Evolutionary conservation across 2,113 vertebrate genomes (phyloP).

Genomic region (Hippocampus comes): DNA sequence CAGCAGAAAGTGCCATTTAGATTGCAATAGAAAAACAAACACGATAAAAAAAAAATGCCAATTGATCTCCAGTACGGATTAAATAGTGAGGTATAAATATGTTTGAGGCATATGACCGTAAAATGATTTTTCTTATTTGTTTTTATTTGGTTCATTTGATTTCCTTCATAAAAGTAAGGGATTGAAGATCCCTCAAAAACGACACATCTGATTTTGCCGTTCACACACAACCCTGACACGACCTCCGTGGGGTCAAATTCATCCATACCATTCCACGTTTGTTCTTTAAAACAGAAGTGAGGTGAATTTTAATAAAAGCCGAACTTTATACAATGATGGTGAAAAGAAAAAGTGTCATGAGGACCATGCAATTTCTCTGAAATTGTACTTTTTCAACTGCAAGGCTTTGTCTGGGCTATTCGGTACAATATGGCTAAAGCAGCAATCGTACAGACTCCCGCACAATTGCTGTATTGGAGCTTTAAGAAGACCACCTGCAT

Average conservation of each 20-base stretch:
- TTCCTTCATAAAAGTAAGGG: neutral
- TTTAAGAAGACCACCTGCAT: too few species aligned
- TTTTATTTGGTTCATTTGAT: too few species aligned
- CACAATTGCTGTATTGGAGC: too few species aligned
- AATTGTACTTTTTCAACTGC: too few species aligned
- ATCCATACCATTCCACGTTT: neutral
- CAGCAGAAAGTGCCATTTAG: neutral
- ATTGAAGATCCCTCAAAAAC: neutral
- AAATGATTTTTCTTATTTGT: neutral
- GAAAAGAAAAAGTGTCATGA: neutral
- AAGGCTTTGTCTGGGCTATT: too few species aligned
- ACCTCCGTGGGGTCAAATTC: too few species aligned
- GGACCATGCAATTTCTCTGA: neutral
- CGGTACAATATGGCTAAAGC: too few species aligned
- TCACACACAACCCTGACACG: too few species aligned
- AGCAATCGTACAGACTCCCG: too few species aligned
- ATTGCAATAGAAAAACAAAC: neutral
- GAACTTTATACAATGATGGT: neutral
- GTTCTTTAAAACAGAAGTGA: neutral
- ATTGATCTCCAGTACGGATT: neutral
- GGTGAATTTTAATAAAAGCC: neutral
- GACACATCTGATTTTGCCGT: neutral
- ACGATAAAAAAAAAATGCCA: neutral
- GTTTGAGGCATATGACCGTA: neutral
- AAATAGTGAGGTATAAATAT: slow-evolving; percentile 1